Evolutionary conservation across 1,140 invertebrate species (phyloP), one percentile per base, ranked within the genome.

Genomic region (Eurosta solidaginis): DNA sequence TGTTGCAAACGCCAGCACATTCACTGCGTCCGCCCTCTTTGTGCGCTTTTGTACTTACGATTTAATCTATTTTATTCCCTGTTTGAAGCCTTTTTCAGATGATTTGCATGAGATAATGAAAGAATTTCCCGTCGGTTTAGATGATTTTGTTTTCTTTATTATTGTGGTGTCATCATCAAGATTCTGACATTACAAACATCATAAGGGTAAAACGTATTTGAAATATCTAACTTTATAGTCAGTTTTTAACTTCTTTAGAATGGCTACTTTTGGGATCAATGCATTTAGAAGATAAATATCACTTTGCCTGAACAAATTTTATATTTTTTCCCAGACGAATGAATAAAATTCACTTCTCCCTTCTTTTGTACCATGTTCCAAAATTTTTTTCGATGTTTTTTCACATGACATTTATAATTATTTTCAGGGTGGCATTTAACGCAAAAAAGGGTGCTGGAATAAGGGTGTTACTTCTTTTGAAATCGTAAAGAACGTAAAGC

Each of bases 71-170:
- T 40, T 68, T 20, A 7, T 68, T 68, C 33, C 6, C 17, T 68
- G 33, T 68, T 68, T 68, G 36, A n/a, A 20, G 36, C 40, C 33
- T 17, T 40, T 68, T 40, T 36, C 27, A 17, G 14, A 17, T 68
- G 59, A 7, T 68, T 68, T 68, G 59, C 33, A 40, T 68, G 59
- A 40, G 59, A 68, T 68, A 68, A 68, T 68, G 59, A 68, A 20
- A 68, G 59, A 40, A 68, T 9, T 68, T 68, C 29, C 29, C 59
- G 33, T 33, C 59, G 33, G 27, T 59, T 40, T 40, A 27, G 17
- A 7, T 3, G 17, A 42, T 68, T 59, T 59, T 68, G 33, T 68
- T 59, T 68, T 40, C 59, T 68, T 68, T 68, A 68, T 68, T 68
- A 29, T 17, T 42, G 33, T 68, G n/a, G 59, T 68, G 59, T 68